Evolutionary conservation across 2,113 vertebrate species (phyloP).

Genomic region (Salvelinus sp.): DNA sequence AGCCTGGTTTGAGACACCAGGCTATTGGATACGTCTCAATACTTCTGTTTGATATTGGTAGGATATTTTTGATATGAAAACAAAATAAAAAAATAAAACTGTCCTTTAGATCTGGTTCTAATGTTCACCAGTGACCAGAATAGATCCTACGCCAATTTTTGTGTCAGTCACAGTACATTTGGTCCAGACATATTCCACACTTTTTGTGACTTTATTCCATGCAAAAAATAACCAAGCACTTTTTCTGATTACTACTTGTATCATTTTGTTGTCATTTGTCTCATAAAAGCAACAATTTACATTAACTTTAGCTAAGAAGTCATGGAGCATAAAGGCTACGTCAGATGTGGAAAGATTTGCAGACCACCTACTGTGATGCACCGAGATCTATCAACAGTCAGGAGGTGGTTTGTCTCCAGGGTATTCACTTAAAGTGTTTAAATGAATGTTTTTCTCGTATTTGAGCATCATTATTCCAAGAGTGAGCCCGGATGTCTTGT

Average conservation of each 20-base stretch:
- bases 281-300: conserved; percentile 29
- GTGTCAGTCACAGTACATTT: no score
- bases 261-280: conserved; percentile 16
- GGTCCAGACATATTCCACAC: no score
- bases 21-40: background rate
- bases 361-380: conserved; percentile 10
- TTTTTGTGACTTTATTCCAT: conserved; percentile 30
- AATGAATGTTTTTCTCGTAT: conserved; percentile 13
- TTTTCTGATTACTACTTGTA: conserved; percentile 20
- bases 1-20: background rate
- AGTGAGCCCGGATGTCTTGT: no score
- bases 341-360: conserved; percentile 32
- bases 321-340: conserved; percentile 35
- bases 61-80: no score
- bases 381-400: conserved; percentile 13
- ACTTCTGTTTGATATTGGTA: conserved; percentile 7
- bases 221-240: conserved; percentile 14
- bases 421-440: conserved; percentile 29
- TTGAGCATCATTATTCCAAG: background rate
- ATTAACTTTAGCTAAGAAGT: conserved; percentile 31
- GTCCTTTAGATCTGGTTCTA: no score
- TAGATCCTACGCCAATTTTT: no score
- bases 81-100: no score
- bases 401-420: conserved; percentile 13
- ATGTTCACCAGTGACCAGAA: no score